These are phyloP conservation scores for Copsychus sechellarum DNA, from an alignment of 2,113 vertebrate genomes.

Conservation along the genomic window DNA sequence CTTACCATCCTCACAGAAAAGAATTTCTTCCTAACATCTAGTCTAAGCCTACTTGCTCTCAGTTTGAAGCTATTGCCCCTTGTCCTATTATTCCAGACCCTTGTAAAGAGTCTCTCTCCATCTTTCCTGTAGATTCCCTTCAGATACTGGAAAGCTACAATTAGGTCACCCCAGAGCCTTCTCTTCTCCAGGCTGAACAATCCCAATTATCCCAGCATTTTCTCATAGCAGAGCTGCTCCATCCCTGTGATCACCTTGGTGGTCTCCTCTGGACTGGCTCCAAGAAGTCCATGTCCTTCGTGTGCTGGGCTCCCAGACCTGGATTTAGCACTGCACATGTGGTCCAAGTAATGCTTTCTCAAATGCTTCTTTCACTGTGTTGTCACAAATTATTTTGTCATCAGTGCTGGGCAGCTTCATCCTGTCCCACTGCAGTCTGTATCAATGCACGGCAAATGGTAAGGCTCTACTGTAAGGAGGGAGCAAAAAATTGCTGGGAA, in stretches of 20 bases:
- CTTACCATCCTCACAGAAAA: not conserved
- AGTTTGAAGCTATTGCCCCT: not conserved
- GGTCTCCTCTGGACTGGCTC: not conserved
- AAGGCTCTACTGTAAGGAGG: not conserved
- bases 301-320: not conserved
- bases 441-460: not conserved
- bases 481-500: not conserved
- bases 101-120: not conserved
- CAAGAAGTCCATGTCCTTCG: accelerated
- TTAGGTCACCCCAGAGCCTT: not conserved
- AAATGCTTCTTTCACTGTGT: not conserved
- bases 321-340: not conserved
- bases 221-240: not conserved
- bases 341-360: not conserved
- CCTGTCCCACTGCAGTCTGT: not conserved
- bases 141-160: not conserved
- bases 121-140: not conserved
- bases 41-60: not conserved
- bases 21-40: not conserved
- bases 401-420: not conserved
- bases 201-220: not conserved
- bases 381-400: not conserved
- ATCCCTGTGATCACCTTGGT: not conserved
- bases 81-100: not conserved
- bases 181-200: not conserved